Evolutionary conservation across 2,113 vertebrate genomes (phyloP), one percentile per base, ranked within the genome.

Genomic region (Macrotus californicus): DNA sequence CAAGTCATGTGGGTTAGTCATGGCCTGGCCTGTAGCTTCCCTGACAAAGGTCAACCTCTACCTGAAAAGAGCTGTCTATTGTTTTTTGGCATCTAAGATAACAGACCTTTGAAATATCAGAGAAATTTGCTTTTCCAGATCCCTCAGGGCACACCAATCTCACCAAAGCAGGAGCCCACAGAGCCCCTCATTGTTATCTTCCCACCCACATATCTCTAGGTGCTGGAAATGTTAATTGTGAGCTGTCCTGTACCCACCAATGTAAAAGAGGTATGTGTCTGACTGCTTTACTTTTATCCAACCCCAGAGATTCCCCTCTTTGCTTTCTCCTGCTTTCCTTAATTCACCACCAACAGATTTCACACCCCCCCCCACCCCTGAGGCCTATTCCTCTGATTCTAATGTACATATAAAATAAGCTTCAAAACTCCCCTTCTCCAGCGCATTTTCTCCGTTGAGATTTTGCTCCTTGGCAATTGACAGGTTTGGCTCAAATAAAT

Each of bases 341-440:
- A 52, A 77, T n/a, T 48, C n/a, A 21, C 75, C 18, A 52, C 10
- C 46, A 50, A 21, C 29, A n/a, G 48, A 22, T n/a, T 52, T n/a
- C 31, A 21, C 1, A 1, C 19, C 4, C 19, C 11, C 1, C 48
- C 46, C 22, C 2, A 9, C 56, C 22, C 22, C 31, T 50, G 6
- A 21, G 15, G 18, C 19, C 75, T 77, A 11, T 10, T n/a, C 31
- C 48, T 52, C 50, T 52, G 48, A 52, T 77, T 50, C 75, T 77
- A n/a, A n/a, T 52, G 75, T 77, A 22, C 50, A n/a, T 77, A 13
- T 77, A 77, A 52, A 50, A 77, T 21, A 50, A 77, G 75, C 10
- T 77, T 31, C 46, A 50, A 52, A 50, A n/a, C 75, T 52, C 75
- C 18, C 75, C 10, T 77, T 77, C 46, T 52, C 29, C 18, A 10